Percentiles rank a stretch among this genome's conserved stretches.
Evolutionary conservation across 2,888 invertebrate species (phyloP).

Genomic region (Parasteatoda lunata): DNA sequence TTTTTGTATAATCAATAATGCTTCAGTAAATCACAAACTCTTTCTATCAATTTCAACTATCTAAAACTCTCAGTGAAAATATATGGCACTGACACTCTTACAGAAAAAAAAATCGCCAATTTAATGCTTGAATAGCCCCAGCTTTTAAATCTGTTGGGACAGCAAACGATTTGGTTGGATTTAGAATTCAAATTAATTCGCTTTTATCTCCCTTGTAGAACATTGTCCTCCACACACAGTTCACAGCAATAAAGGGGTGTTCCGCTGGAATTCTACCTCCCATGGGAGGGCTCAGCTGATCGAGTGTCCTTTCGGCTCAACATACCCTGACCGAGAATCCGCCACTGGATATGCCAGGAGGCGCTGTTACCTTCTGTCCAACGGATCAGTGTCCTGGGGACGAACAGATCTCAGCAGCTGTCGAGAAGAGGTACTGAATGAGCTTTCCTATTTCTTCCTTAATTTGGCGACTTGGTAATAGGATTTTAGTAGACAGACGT

Average conservation of each 20-base stretch:
- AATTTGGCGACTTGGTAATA: neutral
- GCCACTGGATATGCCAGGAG: constrained; percentile 63
- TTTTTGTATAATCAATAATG: no score
- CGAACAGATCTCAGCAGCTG: constrained; percentile 62
- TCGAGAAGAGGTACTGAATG: constrained; percentile 63
- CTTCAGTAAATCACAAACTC: no score
- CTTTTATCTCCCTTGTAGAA: constrained; percentile 28
- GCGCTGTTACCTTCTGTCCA: constrained; percentile 62
- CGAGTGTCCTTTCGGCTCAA: constrained; percentile 69
- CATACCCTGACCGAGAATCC: constrained; percentile 45
- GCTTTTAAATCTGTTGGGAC: no score
- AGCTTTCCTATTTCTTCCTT: neutral
- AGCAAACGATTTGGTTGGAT: neutral
- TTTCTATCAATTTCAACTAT: no score
- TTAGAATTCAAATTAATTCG: constrained; percentile 1
- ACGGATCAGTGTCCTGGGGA: constrained; percentile 69
- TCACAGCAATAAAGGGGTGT: constrained; percentile 47
- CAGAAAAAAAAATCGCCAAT: no score
- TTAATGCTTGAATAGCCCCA: no score
- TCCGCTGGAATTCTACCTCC: constrained; percentile 67
- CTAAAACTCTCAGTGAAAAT: no score
- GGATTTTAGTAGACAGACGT: neutral
- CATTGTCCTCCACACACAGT: constrained; percentile 58
- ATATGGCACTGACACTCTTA: no score
- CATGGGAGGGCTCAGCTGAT: constrained; percentile 61